Base-by-base conservation (phyloP, 2,888 invertebrate species). In the Periphyllus acericola region DNA sequence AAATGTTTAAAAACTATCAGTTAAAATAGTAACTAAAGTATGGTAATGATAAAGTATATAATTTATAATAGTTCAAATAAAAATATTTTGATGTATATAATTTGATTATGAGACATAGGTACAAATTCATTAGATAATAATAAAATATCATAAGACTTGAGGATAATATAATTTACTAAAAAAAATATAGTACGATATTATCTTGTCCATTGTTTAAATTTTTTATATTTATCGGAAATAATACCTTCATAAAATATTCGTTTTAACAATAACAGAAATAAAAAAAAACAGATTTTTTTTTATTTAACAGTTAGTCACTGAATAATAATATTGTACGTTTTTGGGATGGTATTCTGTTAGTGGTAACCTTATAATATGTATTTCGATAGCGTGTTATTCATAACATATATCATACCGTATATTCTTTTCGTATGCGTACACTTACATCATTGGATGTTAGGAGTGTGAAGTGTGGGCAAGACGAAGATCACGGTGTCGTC, bases 401-500 rank as follows among this genome's bases (percentile, higher is more conserved):
- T n/a, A n/a, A 71, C 71, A 32, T 71, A 9, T 68, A 66, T n/a
- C n/a, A n/a, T 66, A 68, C n/a, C 32, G 71, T 71, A 71, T 71
- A 60, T 36, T 66, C 25, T 80, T 80, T 80, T 80, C 66, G 36
- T 36, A 72, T 72, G 36, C 34, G 8, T n/a, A 55, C 8, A 36
- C 83, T 83, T 83, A 83, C 83, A 55, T 83, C 83, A 83, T 74
- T 83, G 83, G 74, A 36, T n/a, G 55, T 55, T 52, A 11, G 8
- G 55, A 52, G 72, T 72, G 72, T 72, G 52, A 83, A 83, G 74
- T 83, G 72, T 83, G 72, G 82, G 82, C 72, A 83, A 83, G n/a
- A 83, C 82, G 82, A 83, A 83, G 82, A 83, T 83, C 60, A 83
- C 60, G 60, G 76, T 76, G 75, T 84, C 76, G 84, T 76, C 83